Base-by-base conservation (phyloP, 2,888 invertebrate genomes). In the Xanthostigma xanthostigma region DNA sequence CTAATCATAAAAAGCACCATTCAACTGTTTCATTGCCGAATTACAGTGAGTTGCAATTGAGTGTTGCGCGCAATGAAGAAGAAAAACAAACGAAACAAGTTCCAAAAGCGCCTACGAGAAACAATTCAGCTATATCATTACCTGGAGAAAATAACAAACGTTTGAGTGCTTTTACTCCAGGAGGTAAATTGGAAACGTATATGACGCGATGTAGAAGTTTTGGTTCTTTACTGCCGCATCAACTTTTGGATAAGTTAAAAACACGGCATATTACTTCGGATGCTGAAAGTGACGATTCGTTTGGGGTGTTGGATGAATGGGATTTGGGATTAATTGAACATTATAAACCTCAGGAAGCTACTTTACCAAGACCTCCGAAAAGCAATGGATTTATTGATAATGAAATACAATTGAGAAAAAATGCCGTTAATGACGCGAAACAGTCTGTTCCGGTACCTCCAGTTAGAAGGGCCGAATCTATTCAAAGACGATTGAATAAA, bases 11-110 rank as follows among this genome's bases (percentile, higher is more conserved):
- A 49, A 73, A 72, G 58, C 72, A 69, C 55, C 60, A 64, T 47
- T 74, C 73, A 44, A 70, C 72, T 4, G 66, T 70, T 48, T 74
- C 74, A 13, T 58, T 75, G 49, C 74, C 74, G 12, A 73, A 72
- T 60, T 73, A 72, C 59, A 68, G 63, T 54, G 72, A 74, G 54
- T 58, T 72, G 43, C 66, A 66, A 57, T 56, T 66, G 33, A 63
- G 62, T 11, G 53, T 65, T 4, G 64, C 62, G 2, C 57, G 57
- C 51, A 60, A 60, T 10, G 60, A 60, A 8, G 60, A 59, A 37
- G 27, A 27, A 27, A 27, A 27, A 27, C 27, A 27, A 27, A 27
- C 27, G 27, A 27, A 27, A 27, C 55, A 40, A 54, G 57, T 14
- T 52, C 55, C 35, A 55, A 58, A 17, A 54, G 55, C 38, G 53